phyloP scores from a whole-genome alignment of 2,797 vertebrate genomes.

The Darevskia mixta region DNA sequence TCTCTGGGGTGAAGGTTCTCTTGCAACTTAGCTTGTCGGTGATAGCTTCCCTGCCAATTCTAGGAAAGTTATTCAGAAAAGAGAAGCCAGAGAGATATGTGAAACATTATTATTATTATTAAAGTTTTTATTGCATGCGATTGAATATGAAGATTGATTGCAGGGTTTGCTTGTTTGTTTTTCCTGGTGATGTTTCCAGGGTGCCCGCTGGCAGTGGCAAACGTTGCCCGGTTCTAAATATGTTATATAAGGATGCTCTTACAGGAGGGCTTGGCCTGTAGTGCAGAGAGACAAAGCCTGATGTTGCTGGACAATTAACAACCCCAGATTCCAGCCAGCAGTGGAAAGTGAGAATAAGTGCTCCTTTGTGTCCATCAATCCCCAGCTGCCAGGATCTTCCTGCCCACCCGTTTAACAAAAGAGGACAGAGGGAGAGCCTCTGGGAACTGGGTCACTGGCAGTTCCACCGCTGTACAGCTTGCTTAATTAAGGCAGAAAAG shows the following conservation, averaged over 20 bases:
- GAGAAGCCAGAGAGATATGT: neutral
- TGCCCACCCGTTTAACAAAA: constrained; percentile 38
- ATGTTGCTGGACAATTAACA: constrained; percentile 20
- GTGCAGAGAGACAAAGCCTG: neutral
- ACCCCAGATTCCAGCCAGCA: neutral
- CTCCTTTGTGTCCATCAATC: constrained; percentile 49
- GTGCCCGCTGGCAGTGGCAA: neutral
- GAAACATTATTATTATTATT: neutral
- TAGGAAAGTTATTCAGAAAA: neutral
- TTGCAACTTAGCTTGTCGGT: too few species aligned
- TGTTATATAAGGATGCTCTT: neutral
- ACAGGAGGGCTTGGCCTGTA: constrained; percentile 5
- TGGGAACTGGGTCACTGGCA: constrained; percentile 73
- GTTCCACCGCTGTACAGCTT: constrained; percentile 43
- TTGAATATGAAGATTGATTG: neutral
- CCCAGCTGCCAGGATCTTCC: constrained; percentile 45
- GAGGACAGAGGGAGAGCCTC: constrained; percentile 43
- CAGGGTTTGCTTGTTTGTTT: too few species aligned
- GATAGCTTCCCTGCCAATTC: neutral
- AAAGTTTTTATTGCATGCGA: neutral
- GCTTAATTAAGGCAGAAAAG: constrained; percentile 54
- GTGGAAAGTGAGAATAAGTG: constrained; percentile 49
- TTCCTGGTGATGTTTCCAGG: neutral
- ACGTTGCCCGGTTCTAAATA: too few species aligned
- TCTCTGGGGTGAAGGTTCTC: too few species aligned